A percentile compares a stretch with the other conserved stretches of the same genome.
Evolutionary conservation across 2,888 invertebrate genomes (phyloP).

Genomic region (Notodonta ziczac): DNA sequence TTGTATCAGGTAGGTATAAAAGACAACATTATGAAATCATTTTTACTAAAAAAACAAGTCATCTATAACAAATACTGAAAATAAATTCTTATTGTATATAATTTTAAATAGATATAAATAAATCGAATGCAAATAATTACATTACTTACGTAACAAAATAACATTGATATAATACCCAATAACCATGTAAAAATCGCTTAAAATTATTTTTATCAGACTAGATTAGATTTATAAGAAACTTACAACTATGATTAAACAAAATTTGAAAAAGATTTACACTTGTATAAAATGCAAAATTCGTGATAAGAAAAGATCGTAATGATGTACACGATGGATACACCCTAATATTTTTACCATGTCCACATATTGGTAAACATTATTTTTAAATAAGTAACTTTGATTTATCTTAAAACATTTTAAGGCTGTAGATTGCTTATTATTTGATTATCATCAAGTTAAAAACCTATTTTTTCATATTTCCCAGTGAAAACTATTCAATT

Average conservation of each 20-base stretch:
- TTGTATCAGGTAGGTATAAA: not conserved
- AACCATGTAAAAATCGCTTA: conserved; percentile 46
- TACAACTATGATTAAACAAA: conserved; percentile 27
- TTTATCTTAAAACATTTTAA: not conserved
- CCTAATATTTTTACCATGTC: conserved; percentile 16
- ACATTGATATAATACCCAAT: conserved; percentile 44
- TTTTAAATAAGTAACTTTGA: not conserved
- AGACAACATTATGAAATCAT: conserved; percentile 6
- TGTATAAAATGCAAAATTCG: conserved; percentile 46
- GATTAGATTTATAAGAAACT: conserved; percentile 34
- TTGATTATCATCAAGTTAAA: not conserved
- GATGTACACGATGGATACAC: not conserved
- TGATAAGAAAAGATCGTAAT: conserved; percentile 8
- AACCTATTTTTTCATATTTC: not conserved
- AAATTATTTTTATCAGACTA: conserved; percentile 39
- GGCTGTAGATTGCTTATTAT: conserved; percentile 5
- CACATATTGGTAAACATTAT: conserved; percentile 14
- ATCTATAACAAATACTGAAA: conserved; percentile 3
- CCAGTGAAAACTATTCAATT: no score
- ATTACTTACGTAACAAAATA: conserved; percentile 21
- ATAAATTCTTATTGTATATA: conserved; percentile 9
- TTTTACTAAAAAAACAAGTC: conserved; percentile 7
- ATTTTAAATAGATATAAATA: conserved; percentile 16
- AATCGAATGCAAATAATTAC: conserved; percentile 28
- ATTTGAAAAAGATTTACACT: conserved; percentile 11